Base-by-base conservation (phyloP, 2,797 vertebrate genomes). In the Periparus ater region DNA sequence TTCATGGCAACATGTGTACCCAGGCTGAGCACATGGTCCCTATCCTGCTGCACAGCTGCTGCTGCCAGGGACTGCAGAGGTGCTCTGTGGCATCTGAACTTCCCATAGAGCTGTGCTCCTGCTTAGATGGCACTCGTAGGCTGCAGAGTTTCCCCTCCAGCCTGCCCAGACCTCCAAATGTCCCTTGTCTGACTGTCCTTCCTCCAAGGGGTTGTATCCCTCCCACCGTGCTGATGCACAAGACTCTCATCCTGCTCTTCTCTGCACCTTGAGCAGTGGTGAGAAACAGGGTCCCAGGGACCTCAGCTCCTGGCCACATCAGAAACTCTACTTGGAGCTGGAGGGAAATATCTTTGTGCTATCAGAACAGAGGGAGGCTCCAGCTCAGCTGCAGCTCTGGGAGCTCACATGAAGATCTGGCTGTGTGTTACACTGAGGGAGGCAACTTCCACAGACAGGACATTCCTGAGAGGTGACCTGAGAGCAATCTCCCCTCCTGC, bases 391-490 rank as follows among this genome's bases (percentile, higher is more conserved):
- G 60, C 65, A 68, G 73, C 50, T 67, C 54, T 74, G 73, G 32
- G 23, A 74, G 34, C 42, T 54, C 80, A 66, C 32, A 53, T 3
- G 6, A 88, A 53, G 53, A 50, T 51, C 29, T 42, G 78, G 65
- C 54, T 67, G 30, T 18, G 13, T 83, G 57, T 50, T 73, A 38
- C 7, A 6, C 29, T 26, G 47, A 85, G 34, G 22, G 45, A 88
- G 15, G 27, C 22, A 74, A 77, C 85, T 72, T 91, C 70, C 66
- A 95, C 6, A 30, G 65, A 83, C 79, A 88, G 70, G 50, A 82
- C 84, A 93, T 92, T 91, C 89, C 86, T 89, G 76, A 88, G 89
- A 87, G n/a, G 47, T 95, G 92, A 96, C 60, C 51, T 1, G 18
- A 62, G 42, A 55, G 51, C 73, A 83, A 3, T 13, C 18, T 5